phyloP scores from a whole-genome alignment of 2,113 vertebrate genomes.

The Neolamprologus falcicula region DNA sequence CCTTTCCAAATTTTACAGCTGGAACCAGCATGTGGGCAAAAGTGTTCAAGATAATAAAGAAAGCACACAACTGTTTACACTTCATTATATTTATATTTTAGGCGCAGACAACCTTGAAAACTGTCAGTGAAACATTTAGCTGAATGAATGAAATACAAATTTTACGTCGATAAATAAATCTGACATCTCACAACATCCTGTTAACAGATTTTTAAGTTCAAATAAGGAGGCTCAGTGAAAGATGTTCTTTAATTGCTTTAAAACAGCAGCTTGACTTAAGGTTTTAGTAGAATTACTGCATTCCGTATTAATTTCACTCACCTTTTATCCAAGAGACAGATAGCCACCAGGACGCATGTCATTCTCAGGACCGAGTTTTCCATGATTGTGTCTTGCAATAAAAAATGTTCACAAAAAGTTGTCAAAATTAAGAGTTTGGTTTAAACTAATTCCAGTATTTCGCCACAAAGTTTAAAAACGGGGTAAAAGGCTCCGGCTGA shows the following conservation, averaged over 20 bases:
- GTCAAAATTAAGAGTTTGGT: neutral
- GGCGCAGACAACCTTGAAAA: neutral
- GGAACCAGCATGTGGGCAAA: neutral
- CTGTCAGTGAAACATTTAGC: neutral
- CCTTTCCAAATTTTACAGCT: neutral
- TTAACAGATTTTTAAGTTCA: neutral
- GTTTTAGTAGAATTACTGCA: neutral
- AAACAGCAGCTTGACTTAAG: neutral
- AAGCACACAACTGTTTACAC: neutral
- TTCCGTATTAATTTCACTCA: slow-evolving; percentile 31
- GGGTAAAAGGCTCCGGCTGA: neutral
- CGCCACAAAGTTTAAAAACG: neutral
- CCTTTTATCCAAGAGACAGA: slow-evolving; percentile 65
- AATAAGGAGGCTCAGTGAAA: neutral
- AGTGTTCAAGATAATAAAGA: neutral
- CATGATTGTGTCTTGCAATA: slow-evolving; percentile 45
- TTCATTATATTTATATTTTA: neutral
- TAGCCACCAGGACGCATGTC: slow-evolving; percentile 48
- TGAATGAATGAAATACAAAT: neutral
- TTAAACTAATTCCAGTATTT: slow-evolving; percentile 34
- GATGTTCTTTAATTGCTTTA: neutral
- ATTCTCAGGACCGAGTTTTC: slow-evolving; percentile 53
- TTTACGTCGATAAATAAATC: neutral
- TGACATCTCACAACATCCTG: neutral
- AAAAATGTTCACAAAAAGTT: neutral